phyloP scores from a whole-genome alignment of 2,797 vertebrate species.

The Chelon labrosus region DNA sequence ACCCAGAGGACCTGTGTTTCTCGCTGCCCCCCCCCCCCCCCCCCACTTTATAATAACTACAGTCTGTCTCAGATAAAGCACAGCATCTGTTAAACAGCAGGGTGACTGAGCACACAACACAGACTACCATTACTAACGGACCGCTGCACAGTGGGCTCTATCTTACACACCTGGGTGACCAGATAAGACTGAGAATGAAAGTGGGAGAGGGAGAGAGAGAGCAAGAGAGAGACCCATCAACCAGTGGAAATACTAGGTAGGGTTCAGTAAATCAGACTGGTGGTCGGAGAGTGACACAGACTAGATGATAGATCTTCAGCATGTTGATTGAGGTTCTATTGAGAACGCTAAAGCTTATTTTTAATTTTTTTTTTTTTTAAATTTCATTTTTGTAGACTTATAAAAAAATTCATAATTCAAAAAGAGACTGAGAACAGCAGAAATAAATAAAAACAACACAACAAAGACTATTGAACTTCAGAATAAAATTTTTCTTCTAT shows the following conservation, averaged over 20 bases:
- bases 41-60: slow-evolving; percentile 66
- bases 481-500: background rate
- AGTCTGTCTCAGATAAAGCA: slow-evolving; percentile 74
- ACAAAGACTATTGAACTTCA: background rate
- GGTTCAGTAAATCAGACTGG: slow-evolving; percentile 56
- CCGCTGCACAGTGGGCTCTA: slow-evolving; percentile 63
- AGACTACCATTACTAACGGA: slow-evolving; percentile 73
- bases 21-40: slow-evolving; percentile 39
- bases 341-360: background rate
- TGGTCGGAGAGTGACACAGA: slow-evolving; percentile 36
- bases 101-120: slow-evolving; percentile 76
- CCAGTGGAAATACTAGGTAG: slow-evolving; percentile 46
- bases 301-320: slow-evolving; percentile 3
- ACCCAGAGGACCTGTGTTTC: slow-evolving; percentile 59
- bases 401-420: too few species aligned
- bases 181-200: slow-evolving; percentile 75
- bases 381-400: slow-evolving; percentile 12
- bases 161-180: slow-evolving; percentile 76
- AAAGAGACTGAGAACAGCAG: too few species aligned
- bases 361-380: slow-evolving; percentile 3
- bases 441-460: background rate
- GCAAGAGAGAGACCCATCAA: slow-evolving; percentile 65
- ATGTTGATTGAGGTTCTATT: slow-evolving; percentile 17
- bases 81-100: slow-evolving; percentile 79
- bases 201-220: slow-evolving; percentile 1